Conservation (phyloP, 2,797 vertebrate genomes). For the Myotis findleyi region DNA sequence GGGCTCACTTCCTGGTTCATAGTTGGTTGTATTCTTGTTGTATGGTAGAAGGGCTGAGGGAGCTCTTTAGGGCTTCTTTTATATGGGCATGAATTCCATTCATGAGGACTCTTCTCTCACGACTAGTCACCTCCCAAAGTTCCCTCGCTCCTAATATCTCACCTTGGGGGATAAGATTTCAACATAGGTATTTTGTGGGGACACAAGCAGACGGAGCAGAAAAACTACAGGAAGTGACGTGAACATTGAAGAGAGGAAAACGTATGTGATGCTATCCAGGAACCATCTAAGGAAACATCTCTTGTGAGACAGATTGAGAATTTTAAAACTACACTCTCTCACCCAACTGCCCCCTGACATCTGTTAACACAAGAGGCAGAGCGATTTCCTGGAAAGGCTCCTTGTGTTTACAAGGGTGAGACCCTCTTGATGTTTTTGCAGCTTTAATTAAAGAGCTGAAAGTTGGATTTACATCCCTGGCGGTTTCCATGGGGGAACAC, state of each 20-base stretch:
- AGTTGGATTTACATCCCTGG: not conserved
- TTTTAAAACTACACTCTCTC: constrained; percentile 77
- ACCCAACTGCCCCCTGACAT: constrained; percentile 65
- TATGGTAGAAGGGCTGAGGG: not conserved
- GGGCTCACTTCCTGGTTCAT: not conserved
- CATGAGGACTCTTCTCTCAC: not conserved
- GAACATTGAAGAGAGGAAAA: constrained; percentile 14
- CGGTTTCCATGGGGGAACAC: not conserved
- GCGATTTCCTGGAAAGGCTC: constrained; percentile 74
- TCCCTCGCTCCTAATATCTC: not conserved
- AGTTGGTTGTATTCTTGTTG: not conserved
- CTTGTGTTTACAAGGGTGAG: constrained; percentile 67
- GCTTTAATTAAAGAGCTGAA: constrained; percentile 67
- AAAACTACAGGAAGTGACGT: constrained; percentile 34
- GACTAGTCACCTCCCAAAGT: not conserved
- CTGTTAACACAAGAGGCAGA: constrained; percentile 75
- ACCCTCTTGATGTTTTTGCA: constrained; percentile 70
- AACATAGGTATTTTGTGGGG: not conserved
- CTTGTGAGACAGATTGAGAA: constrained; percentile 68
- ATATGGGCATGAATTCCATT: not conserved
- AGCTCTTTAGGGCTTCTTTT: not conserved
- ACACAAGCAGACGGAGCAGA: not conserved
- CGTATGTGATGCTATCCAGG: constrained; percentile 60
- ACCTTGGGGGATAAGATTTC: not conserved
- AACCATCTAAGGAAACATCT: constrained; percentile 62